Evolutionary conservation across 2,113 vertebrate genomes (phyloP).

Genomic region (Corydoras maculifer): DNA sequence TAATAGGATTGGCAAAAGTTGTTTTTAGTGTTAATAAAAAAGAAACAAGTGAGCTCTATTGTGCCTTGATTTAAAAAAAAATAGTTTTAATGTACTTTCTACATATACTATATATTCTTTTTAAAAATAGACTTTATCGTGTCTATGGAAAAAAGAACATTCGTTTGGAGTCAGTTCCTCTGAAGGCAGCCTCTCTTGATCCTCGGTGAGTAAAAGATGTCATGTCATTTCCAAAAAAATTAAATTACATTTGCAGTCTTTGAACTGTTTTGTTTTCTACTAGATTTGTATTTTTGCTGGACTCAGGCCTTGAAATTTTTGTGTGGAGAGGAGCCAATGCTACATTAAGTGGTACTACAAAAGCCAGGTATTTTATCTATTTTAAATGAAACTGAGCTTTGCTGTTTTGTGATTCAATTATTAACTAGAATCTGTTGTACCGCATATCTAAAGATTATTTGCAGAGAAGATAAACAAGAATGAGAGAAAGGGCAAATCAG

Average conservation of each 20-base stretch:
- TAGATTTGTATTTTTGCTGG: conserved; percentile 90
- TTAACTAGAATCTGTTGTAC: conserved; percentile 1
- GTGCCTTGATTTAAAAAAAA: not conserved
- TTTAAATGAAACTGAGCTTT: too few species aligned
- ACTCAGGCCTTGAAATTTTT: conserved; percentile 78
- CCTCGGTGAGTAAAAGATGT: conserved; percentile 72
- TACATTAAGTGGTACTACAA: conserved; percentile 85
- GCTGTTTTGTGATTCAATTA: too few species aligned
- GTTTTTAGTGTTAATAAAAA: too few species aligned
- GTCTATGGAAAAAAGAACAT: conserved; percentile 95
- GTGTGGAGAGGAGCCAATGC: conserved; percentile 88
- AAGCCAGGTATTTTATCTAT: conserved; percentile 75
- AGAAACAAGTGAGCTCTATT: too few species aligned
- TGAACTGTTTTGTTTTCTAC: not conserved
- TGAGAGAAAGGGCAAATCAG: conserved; percentile 87
- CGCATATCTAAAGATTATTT: conserved; percentile 74
- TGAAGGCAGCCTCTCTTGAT: conserved; percentile 80
- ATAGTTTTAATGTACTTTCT: not conserved
- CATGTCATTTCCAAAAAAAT: not conserved
- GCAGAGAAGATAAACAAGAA: conserved; percentile 98
- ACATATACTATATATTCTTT: conserved; percentile 11
- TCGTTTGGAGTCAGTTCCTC: conserved; percentile 80
- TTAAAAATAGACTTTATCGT: conserved; percentile 77
- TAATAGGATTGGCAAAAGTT: too few species aligned
- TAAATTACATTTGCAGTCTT: not conserved